A percentile compares a stretch with the other conserved stretches of the same genome.
phyloP scores from a whole-genome alignment of 2,888 invertebrate genomes.

The Malthinus seriepunctatus region DNA sequence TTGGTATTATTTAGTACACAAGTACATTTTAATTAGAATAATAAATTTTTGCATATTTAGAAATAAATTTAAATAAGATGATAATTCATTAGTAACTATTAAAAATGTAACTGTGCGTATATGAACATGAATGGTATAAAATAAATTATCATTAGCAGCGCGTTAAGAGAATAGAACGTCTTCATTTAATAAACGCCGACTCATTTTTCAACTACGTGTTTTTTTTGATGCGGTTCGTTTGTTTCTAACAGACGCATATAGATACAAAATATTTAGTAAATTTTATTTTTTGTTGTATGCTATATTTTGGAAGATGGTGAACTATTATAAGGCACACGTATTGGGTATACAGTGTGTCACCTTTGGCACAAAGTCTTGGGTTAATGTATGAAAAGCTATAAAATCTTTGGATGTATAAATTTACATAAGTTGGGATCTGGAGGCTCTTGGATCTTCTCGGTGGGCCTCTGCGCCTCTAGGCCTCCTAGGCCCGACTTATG shows the following conservation, averaged over 20 bases:
- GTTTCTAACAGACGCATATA: slow-evolving; percentile 15
- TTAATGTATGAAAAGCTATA: too few relatives aligned
- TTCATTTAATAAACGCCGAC: slow-evolving; percentile 50
- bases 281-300: not conserved
- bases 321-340: too few relatives aligned
- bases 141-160: slow-evolving; percentile 51
- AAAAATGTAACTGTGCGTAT: slow-evolving; percentile 43
- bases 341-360: too few relatives aligned
- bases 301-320: too few relatives aligned
- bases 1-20: slow-evolving; percentile 13
- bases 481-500: too few relatives aligned
- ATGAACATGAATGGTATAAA: slow-evolving; percentile 45
- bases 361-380: too few relatives aligned
- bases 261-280: slow-evolving; percentile 9
- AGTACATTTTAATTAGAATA: slow-evolving; percentile 18
- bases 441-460: too few relatives aligned
- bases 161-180: slow-evolving; percentile 52
- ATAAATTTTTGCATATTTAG: slow-evolving; percentile 17
- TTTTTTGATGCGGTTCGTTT: slow-evolving; percentile 32
- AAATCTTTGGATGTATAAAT: too few relatives aligned
- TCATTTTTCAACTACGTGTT: slow-evolving; percentile 49
- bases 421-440: too few relatives aligned
- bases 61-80: slow-evolving; percentile 22
- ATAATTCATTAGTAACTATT: slow-evolving; percentile 36
- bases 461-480: too few relatives aligned